These are phyloP conservation scores for Dicrostonyx torquatus DNA, from an alignment of 2,797 vertebrate genomes.

Conservation along the genomic window DNA sequence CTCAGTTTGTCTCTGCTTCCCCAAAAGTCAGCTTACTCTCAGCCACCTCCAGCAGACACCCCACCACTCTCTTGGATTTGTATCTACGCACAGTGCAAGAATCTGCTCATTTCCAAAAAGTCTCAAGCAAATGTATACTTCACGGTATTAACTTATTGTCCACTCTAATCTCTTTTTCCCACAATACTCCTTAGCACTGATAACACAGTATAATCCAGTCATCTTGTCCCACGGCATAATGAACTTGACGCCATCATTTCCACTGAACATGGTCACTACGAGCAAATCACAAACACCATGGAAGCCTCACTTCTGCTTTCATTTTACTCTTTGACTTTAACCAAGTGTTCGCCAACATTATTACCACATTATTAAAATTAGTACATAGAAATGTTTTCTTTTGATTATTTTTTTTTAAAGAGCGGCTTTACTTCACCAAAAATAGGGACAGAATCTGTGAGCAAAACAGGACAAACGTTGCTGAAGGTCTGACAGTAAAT, in stretches of 20 bases:
- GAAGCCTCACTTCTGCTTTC: background rate
- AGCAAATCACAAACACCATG: background rate
- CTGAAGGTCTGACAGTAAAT: background rate
- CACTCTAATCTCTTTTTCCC: background rate
- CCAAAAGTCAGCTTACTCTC: background rate
- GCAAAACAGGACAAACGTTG: background rate
- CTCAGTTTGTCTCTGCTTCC: background rate
- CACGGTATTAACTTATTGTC: background rate
- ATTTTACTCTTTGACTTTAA: slow-evolving; percentile 28
- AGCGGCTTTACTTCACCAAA: slow-evolving; percentile 11
- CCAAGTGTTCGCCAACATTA: slow-evolving; percentile 32
- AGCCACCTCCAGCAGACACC: background rate
- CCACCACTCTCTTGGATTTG: background rate
- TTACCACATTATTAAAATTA: slow-evolving; percentile 41
- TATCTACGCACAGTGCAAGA: background rate
- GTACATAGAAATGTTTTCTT: background rate
- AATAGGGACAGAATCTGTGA: background rate
- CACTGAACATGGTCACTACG: background rate
- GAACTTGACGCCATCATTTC: background rate
- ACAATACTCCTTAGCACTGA: background rate
- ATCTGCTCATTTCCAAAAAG: background rate
- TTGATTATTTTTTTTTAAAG: background rate
- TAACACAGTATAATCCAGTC: background rate
- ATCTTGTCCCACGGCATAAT: background rate
- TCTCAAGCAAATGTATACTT: background rate